phyloP scores from a whole-genome alignment of 1,140 invertebrate species.

The Leptinotarsa defecta region DNA sequence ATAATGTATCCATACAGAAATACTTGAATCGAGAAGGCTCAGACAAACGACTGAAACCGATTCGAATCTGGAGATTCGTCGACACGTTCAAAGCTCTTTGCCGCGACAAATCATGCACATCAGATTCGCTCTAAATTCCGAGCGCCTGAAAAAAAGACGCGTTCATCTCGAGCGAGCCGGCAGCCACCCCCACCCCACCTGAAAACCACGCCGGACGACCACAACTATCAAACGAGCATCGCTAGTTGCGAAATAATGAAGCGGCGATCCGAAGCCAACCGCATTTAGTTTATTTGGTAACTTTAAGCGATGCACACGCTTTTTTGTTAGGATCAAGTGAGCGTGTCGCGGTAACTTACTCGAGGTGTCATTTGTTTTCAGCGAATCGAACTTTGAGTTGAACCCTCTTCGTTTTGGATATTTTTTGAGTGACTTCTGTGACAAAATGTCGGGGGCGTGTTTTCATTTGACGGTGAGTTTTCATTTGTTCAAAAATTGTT shows the following conservation, averaged over 20 bases:
- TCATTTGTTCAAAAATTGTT: background rate
- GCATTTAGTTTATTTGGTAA: constrained; percentile 30
- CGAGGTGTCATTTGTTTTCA: constrained; percentile 6
- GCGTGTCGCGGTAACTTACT: constrained; percentile 8
- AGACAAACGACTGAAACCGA: too few relatives aligned
- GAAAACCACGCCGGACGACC: constrained; percentile 13
- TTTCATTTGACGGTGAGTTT: constrained; percentile 5
- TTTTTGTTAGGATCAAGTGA: constrained; percentile 21
- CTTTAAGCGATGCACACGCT: constrained; percentile 25
- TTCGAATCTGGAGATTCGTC: too few relatives aligned
- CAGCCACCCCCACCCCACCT: constrained; percentile 11
- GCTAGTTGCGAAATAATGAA: constrained; percentile 29
- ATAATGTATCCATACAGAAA: too few relatives aligned
- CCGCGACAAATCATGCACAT: too few relatives aligned
- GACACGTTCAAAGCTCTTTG: too few relatives aligned
- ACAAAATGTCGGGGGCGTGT: background rate
- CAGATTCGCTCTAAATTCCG: background rate
- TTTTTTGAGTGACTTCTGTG: background rate
- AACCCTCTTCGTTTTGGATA: constrained; percentile 4
- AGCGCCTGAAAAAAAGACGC: background rate
- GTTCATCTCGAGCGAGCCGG: background rate
- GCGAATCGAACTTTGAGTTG: constrained; percentile 10
- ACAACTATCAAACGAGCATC: constrained; percentile 21
- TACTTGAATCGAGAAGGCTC: too few relatives aligned
- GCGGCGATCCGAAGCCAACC: constrained; percentile 16